A percentile compares a stretch with the other conserved stretches of the same genome.
Conservation (phyloP, 2,797 vertebrate species). For the Pachyuromys duprasi region DNA sequence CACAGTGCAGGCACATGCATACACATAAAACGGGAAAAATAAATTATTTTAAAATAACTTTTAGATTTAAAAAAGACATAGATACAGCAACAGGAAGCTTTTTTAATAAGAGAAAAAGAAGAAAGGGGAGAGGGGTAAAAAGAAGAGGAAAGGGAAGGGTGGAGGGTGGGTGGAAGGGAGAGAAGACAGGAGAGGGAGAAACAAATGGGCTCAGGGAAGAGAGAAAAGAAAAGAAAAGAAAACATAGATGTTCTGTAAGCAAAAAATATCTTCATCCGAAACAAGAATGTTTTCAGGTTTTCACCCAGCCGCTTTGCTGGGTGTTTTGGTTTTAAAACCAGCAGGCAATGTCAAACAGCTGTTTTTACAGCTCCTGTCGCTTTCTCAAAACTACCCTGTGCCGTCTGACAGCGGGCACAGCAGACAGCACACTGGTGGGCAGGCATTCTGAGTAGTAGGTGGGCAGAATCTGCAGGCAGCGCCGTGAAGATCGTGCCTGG, state of each 20-base stretch:
- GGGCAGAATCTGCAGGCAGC: not conserved
- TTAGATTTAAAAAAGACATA: not conserved
- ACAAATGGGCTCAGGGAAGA: not conserved
- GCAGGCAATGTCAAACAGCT: conserved; percentile 61
- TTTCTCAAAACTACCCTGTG: conserved; percentile 19
- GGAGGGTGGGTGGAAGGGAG: accelerated
- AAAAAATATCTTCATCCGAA: conserved; percentile 18
- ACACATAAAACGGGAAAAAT: not conserved
- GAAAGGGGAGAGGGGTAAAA: not conserved
- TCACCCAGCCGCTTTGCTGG: conserved; percentile 62
- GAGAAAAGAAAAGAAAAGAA: not conserved
- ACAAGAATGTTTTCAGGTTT: conserved; percentile 51
- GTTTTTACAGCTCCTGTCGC: conserved; percentile 61
- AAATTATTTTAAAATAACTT: not conserved
- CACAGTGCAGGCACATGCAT: not conserved
- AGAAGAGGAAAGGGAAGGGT: not conserved
- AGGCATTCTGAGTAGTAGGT: not conserved
- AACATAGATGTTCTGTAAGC: conserved; percentile 6
- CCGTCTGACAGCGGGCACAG: not conserved
- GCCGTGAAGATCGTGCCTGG: accelerated
- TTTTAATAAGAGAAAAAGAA: not conserved
- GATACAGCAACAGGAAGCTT: not conserved
- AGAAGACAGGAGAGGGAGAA: not conserved
- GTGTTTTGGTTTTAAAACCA: conserved; percentile 63
- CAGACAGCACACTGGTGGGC: not conserved